A percentile compares a stretch with the other conserved stretches of the same genome.
phyloP scores from a whole-genome alignment of 2,113 vertebrate species.

The Muntiacus muntjak region DNA sequence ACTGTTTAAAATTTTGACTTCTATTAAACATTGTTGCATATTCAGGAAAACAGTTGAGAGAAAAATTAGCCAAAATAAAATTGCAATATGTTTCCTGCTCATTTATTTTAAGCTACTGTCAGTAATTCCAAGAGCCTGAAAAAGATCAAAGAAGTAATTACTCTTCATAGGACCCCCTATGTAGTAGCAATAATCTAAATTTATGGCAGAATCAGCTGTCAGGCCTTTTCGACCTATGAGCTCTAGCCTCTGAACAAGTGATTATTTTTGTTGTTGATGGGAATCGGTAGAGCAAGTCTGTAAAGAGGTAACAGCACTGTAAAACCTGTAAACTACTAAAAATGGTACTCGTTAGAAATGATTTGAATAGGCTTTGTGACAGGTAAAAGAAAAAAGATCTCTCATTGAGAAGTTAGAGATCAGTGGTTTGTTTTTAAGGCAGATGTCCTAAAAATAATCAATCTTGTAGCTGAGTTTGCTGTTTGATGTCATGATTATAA shows the following conservation, averaged over 20 bases:
- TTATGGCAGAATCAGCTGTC: not conserved
- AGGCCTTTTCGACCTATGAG: not conserved
- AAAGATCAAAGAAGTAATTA: slow-evolving; percentile 54
- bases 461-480: slow-evolving; percentile 23
- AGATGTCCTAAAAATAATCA: slow-evolving; percentile 40
- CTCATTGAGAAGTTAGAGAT: not conserved
- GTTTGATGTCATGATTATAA: slow-evolving; percentile 46
- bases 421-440: slow-evolving; percentile 26
- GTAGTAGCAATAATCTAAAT: slow-evolving; percentile 37
- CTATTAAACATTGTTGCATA: not conserved
- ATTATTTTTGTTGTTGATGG: slow-evolving; percentile 10
- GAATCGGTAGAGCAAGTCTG: not conserved
- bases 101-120: slow-evolving; percentile 24
- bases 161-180: not conserved
- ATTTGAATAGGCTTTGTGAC: not conserved
- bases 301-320: not conserved
- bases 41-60: slow-evolving; percentile 21
- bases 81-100: not conserved
- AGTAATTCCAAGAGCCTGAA: slow-evolving; percentile 29
- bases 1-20: slow-evolving; percentile 8
- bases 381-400: not conserved
- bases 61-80: slow-evolving; percentile 21
- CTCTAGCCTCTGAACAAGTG: not conserved
- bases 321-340: slow-evolving; percentile 4
- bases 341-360: not conserved